Evolutionary conservation across 2,113 vertebrate species (phyloP).

Genomic region (Ictidomys tridecemlineatus): DNA sequence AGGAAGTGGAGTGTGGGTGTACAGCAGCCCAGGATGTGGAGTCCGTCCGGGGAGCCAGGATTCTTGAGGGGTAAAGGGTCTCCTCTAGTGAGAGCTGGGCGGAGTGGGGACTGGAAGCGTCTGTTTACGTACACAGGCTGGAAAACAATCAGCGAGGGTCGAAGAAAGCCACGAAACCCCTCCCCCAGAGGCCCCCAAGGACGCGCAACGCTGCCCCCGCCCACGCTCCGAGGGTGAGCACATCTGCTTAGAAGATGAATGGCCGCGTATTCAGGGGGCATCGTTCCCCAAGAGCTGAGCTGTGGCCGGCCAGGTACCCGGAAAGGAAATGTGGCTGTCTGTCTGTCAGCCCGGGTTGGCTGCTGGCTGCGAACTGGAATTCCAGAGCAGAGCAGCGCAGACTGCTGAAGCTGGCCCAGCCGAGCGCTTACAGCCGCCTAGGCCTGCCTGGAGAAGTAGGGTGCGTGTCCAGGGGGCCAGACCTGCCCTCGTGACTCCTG

Average conservation of each 20-base stretch:
- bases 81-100: not conserved
- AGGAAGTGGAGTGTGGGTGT: fast-evolving
- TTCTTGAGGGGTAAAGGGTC: not conserved
- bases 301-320: fast-evolving
- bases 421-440: not conserved
- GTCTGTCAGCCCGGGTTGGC: not conserved
- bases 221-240: not conserved
- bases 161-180: not conserved
- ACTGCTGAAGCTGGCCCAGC: not conserved
- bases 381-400: not conserved
- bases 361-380: not conserved
- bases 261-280: not conserved
- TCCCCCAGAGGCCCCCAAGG: not conserved
- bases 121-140: not conserved
- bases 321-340: not conserved
- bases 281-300: not conserved
- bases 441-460: not conserved
- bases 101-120: not conserved
- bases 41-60: not conserved
- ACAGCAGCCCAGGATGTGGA: not conserved
- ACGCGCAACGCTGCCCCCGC: not conserved
- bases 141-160: conserved; percentile 54
- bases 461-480: not conserved
- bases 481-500: not conserved
- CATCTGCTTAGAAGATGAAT: not conserved